Base-by-base conservation (phyloP, 2,888 invertebrate genomes). In the Scrobipalpa atriplicella region DNA sequence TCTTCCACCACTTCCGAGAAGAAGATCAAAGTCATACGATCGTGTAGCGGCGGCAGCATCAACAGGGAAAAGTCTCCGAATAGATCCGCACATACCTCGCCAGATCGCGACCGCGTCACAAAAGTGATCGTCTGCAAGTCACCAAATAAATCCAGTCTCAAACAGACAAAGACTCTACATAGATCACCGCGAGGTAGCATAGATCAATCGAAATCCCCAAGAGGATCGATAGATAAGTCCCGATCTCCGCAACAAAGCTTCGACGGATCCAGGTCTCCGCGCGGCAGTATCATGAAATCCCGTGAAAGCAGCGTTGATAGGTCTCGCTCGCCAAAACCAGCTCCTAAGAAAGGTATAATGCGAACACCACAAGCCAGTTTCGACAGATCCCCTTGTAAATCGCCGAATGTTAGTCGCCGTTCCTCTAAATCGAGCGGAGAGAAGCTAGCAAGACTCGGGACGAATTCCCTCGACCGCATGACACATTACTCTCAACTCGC, bases 241-340 rank as follows among this genome's bases (percentile, higher is more conserved):
- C 85, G 89, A 10, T 94, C 94, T 0, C 94, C 95, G 0, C 91
- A 94, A 67, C 90, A 90, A 66, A 94, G 94, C 71, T 89, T 94
- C 67, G 94, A 94, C 67, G 87, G 89, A 18, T 86, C 90, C 21
- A 79, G 89, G 9, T 92, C 93, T 3, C 93, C 93, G 0, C 88
- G 91, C n/a, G 89, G 88, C 39, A 90, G 91, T 69, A 90, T 93
- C 56, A 90, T 92, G 85, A 92, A 92, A 73, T 93, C 92, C 2
- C 86, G 92, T 10, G 92, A 93, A 70, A 92, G 77, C 70, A 91
- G 92, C 69, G 72, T 90, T 3, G 92, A 93, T 47, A 83, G 92
- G 68, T 83, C 91, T 0, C 85, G 84, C 52, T 93, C 93, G 5
- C 93, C 93, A 0, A 92, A 92, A 73, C 90, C 92, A 0, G 86